phyloP scores from a whole-genome alignment of 2,797 vertebrate genomes.

The Notamacropus eugenii region DNA sequence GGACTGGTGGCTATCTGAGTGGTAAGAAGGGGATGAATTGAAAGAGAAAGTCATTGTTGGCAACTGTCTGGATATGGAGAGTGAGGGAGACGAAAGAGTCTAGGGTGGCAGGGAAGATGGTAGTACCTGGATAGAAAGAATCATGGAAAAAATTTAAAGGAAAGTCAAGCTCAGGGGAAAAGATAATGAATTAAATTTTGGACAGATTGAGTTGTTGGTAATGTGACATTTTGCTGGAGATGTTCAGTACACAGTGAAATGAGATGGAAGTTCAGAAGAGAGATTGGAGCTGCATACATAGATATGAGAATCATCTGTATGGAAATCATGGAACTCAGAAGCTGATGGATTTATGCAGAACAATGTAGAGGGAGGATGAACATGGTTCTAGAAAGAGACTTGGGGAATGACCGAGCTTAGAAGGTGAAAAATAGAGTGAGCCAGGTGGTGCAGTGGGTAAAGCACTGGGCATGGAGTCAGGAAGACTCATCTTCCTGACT shows the following conservation, averaged over 20 bases:
- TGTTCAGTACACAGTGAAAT: neutral
- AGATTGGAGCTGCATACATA: neutral
- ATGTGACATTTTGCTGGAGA: neutral
- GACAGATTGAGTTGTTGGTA: neutral
- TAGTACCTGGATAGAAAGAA: neutral
- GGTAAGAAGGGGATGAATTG: neutral
- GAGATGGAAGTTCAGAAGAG: neutral
- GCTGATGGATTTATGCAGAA: neutral
- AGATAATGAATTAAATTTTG: neutral
- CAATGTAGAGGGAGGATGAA: neutral
- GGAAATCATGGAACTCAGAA: neutral
- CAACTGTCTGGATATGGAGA: neutral
- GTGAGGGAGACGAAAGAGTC: neutral
- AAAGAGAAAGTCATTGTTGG: neutral
- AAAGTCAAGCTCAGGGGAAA: neutral
- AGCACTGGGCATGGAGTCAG: neutral
- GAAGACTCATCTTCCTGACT: too few species aligned
- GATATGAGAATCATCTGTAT: neutral
- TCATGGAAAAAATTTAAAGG: neutral
- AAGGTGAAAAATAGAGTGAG: neutral
- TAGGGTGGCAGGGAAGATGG: neutral
- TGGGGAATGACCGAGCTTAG: neutral
- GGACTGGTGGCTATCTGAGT: neutral
- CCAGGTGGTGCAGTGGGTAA: neutral
- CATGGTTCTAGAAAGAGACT: neutral